Base-by-base conservation (phyloP, 2,797 vertebrate genomes). In the Pelochelys cantorii region DNA sequence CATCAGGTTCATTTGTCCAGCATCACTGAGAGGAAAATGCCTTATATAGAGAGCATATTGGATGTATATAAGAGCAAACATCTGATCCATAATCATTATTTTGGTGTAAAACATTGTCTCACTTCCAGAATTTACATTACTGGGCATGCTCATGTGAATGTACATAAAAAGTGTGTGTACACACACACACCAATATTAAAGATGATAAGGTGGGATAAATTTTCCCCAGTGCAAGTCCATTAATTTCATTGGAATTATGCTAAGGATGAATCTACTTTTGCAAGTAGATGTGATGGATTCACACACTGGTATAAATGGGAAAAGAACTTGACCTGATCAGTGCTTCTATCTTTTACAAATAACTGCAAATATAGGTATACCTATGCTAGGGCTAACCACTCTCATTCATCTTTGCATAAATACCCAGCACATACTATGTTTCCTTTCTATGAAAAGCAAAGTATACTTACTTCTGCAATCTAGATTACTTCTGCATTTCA, bases 41-140 rank as follows among this genome's bases (percentile, higher is more conserved):
- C 37, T 48, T 48, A 78, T 87, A 20, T 42, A 11, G 2, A 27
- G 53, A 81, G 75, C 81, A 65, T 2, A 23, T 53, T 68, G 13
- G 2, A 14, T 57, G 37, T 60, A 60, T 4, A 57, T 53, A n/a
- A 15, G 22, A 3, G 3, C 5, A 95, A 83, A 82, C 65, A 3
- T 57, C 77, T 20, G 31, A n/a, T 37, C n/a, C 79, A 15, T 59
- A 9, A 34, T 2, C 27, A 71, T 22, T 48, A 3, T 11, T 71
- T 11, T 62, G 20, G 65, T 54, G 23, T 56, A 85, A 92, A 91
- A 91, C 57, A 48, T 59, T 55, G 53, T 84, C 93, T 87, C 25
- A 10, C 31, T 75, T 85, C 57, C 62, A 65, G 71, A 86, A 31
- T 87, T 12, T 86, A 9, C 86, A 95, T 94, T 34, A 78, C 65